Conservation (phyloP, 2,113 vertebrate genomes). For the Danionella cerebrum region DNA sequence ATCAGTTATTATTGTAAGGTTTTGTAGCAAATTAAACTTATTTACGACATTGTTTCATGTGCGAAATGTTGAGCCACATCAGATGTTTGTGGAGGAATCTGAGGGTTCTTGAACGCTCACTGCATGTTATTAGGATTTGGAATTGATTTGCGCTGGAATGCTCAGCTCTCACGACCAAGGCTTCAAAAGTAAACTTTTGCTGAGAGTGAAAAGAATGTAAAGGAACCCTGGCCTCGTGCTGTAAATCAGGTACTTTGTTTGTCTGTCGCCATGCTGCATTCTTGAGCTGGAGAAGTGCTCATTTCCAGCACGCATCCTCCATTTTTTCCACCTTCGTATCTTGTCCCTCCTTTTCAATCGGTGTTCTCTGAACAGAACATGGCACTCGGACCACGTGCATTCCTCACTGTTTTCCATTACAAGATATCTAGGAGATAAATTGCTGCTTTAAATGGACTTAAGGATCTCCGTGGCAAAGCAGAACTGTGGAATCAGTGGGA, state of each 20-base stretch:
- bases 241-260: conserved; percentile 21
- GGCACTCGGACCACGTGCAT: conserved; percentile 1
- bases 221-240: not conserved
- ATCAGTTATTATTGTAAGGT: too few species aligned
- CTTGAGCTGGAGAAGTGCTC: conserved; percentile 17
- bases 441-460: not conserved
- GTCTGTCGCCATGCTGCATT: conserved; percentile 17
- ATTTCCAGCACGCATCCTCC: conserved; percentile 27
- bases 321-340: not conserved
- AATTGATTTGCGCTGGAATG: not conserved
- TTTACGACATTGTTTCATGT: too few species aligned
- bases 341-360: not conserved
- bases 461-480: not conserved
- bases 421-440: not conserved
- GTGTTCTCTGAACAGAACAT: conserved; percentile 6
- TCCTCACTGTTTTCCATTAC: not conserved
- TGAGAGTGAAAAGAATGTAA: not conserved
- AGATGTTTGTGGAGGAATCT: too few species aligned
- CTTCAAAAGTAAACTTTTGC: conserved; percentile 2
- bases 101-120: too few species aligned
- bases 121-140: not conserved
- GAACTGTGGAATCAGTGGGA: conserved; percentile 1
- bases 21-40: too few species aligned
- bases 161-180: not conserved
- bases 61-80: too few species aligned